A percentile compares a stretch with the other conserved stretches of the same genome.
Conservation (phyloP, 2,888 invertebrate species). For the Prostheceraeus crozeri region DNA sequence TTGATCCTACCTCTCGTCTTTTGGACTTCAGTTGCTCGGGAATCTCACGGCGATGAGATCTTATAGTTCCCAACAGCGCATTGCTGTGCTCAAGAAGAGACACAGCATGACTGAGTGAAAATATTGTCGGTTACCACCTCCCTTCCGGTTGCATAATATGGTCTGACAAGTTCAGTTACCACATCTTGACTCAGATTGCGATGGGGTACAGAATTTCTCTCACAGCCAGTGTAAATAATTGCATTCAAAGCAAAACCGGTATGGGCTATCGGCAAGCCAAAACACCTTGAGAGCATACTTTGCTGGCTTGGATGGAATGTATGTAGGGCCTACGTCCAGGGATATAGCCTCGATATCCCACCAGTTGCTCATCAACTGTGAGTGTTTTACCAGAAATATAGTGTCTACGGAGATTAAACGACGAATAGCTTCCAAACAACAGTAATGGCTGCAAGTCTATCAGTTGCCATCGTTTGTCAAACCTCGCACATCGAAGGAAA, state of each 20-base stretch:
- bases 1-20: constrained; percentile 6
- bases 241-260: background rate
- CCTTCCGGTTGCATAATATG: constrained; percentile 7
- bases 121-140: constrained; percentile 14
- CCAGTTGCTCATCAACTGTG: constrained; percentile 17
- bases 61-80: constrained; percentile 10
- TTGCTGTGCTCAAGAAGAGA: constrained; percentile 5
- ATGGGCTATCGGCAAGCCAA: constrained; percentile 7
- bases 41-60: constrained; percentile 4
- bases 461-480: too few relatives aligned
- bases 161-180: constrained; percentile 8
- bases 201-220: constrained; percentile 9
- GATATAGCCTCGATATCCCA: background rate
- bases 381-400: constrained; percentile 9
- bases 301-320: constrained; percentile 17
- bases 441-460: too few relatives aligned
- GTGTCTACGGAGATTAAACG: background rate
- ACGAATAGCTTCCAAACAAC: background rate
- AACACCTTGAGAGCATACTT: constrained; percentile 6
- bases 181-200: constrained; percentile 13
- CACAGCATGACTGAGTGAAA: constrained; percentile 19
- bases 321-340: constrained; percentile 24
- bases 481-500: too few relatives aligned
- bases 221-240: constrained; percentile 15
- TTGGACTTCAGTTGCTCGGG: constrained; percentile 11